Conservation (phyloP, 37 sponge, comb jelly and placozoan genomes). For the Petrosia ficiformis region DNA sequence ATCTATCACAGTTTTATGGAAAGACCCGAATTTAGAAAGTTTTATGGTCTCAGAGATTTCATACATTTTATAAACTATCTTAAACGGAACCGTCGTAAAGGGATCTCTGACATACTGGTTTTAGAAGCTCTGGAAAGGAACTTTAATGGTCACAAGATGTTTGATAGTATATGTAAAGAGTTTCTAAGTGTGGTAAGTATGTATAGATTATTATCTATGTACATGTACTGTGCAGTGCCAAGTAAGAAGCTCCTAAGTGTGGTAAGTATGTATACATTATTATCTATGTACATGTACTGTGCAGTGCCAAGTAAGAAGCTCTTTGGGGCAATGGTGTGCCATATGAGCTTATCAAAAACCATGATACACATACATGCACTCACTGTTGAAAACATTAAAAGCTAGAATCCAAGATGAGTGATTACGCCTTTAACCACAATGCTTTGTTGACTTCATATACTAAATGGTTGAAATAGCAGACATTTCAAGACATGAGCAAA, state of each 20-base stretch:
- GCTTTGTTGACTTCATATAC: no score
- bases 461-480: no score
- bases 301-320: no score
- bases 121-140: slow-evolving; percentile 87
- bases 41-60: slow-evolving; percentile 88
- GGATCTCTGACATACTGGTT: slow-evolving; percentile 58
- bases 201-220: neutral
- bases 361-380: no score
- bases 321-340: no score
- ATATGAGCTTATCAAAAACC: no score
- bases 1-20: slow-evolving; percentile 44
- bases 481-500: no score
- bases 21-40: slow-evolving; percentile 12
- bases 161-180: slow-evolving; percentile 44
- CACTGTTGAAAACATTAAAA: no score
- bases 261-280: neutral
- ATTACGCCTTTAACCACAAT: no score
- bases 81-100: slow-evolving; percentile 32
- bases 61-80: slow-evolving; percentile 84
- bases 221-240: neutral
- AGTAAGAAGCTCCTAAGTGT: neutral
- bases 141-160: slow-evolving; percentile 73
- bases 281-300: no score
- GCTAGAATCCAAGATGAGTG: no score
- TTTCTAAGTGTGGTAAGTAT: slow-evolving; percentile 63